Conservation (phyloP, 2,797 vertebrate species). For the Sebastolobus alascanus region DNA sequence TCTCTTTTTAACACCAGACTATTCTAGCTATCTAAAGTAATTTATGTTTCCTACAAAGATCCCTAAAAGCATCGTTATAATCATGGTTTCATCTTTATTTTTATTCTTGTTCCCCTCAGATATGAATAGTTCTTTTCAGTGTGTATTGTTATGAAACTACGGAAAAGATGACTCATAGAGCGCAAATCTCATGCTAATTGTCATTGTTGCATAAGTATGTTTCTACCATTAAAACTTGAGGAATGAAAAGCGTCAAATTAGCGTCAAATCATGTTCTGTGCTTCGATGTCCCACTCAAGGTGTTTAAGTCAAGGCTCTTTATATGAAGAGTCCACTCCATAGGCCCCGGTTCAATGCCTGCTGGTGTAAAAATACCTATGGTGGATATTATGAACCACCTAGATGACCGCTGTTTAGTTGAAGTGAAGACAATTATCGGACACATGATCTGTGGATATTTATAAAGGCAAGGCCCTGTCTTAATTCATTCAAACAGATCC, state of each 20-base stretch:
- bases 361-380: conserved; percentile 72
- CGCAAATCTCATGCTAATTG: neutral
- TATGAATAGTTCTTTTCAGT: neutral
- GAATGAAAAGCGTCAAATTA: conserved; percentile 4
- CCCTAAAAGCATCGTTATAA: neutral
- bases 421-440: conserved; percentile 82
- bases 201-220: neutral
- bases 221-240: neutral
- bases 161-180: conserved; percentile 12
- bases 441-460: conserved; percentile 84
- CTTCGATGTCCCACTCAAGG: conserved; percentile 25
- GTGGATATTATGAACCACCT: conserved; percentile 65
- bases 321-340: conserved; percentile 22
- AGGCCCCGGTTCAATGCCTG: conserved; percentile 34
- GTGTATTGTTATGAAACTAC: neutral
- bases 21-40: neutral
- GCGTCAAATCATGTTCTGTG: neutral
- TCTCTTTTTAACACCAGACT: neutral
- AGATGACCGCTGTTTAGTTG: conserved; percentile 70
- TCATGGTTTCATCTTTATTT: neutral
- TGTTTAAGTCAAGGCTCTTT: conserved; percentile 33
- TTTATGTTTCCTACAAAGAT: neutral
- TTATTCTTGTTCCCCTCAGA: conserved; percentile 9
- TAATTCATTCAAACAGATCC: conserved; percentile 85
- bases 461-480: conserved; percentile 81